Conservation (phyloP, 2,113 vertebrate species). For the Ochotona princeps region DNA sequence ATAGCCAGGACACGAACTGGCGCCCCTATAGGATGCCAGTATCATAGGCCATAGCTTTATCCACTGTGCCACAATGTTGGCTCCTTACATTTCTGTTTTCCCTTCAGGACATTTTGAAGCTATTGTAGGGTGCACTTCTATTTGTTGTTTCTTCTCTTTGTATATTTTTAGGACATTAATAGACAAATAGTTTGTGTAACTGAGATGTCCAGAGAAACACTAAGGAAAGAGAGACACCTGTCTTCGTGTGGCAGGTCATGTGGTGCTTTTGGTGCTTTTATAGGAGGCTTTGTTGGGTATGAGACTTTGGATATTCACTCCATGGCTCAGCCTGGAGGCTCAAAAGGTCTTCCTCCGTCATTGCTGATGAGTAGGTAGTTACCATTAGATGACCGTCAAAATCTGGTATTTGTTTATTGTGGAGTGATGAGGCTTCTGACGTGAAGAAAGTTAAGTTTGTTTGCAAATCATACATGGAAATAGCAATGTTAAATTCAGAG, state of each 20-base stretch:
- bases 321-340: background rate
- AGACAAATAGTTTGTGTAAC: background rate
- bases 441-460: background rate
- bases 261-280: background rate
- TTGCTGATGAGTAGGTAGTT: background rate
- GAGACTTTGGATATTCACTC: background rate
- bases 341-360: background rate
- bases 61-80: too few species aligned
- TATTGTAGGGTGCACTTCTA: background rate
- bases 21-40: too few species aligned
- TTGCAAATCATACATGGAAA: background rate
- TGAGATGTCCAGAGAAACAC: background rate
- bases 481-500: background rate
- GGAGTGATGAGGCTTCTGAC: background rate
- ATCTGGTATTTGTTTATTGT: background rate
- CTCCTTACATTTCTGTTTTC: background rate
- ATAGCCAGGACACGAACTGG: too few species aligned
- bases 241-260: background rate
- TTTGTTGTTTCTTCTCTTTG: background rate
- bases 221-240: background rate
- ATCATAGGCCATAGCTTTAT: too few species aligned
- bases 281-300: background rate
- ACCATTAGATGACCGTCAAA: background rate
- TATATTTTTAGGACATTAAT: constrained; percentile 1
- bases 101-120: background rate